Percentiles rank a stretch among this genome's conserved stretches.
Conservation (phyloP, 2,797 vertebrate species). For the Tauraco hartlaubi region DNA sequence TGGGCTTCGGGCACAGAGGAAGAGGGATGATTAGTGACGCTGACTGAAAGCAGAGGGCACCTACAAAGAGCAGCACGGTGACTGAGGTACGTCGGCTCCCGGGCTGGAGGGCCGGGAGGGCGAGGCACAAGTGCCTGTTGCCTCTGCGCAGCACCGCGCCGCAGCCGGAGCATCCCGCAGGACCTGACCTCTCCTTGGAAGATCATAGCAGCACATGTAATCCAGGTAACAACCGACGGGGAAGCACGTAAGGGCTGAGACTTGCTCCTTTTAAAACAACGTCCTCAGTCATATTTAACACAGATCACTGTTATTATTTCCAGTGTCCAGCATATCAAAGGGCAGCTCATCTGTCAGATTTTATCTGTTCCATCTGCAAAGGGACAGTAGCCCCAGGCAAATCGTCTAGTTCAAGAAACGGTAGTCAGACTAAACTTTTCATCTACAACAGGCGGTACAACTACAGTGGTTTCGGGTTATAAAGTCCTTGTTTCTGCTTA, state of each 20-base stretch:
- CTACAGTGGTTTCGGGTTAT: background rate
- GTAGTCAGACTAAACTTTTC: background rate
- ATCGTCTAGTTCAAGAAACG: background rate
- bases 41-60: background rate
- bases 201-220: background rate
- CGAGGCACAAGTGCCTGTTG: background rate
- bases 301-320: background rate
- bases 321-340: background rate
- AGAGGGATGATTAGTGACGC: background rate
- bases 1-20: background rate
- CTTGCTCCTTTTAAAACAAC: background rate
- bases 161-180: background rate
- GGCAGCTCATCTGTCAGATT: background rate
- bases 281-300: background rate
- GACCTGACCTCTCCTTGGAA: background rate
- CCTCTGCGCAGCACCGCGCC: fast-evolving
- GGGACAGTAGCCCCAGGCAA: background rate
- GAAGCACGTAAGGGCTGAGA: background rate
- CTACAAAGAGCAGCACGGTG: background rate
- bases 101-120: background rate
- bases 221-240: background rate
- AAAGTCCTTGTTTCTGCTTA: background rate
- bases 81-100: background rate
- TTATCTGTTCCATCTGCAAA: background rate
- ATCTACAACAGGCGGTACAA: background rate